phyloP scores from a whole-genome alignment of 2,113 vertebrate genomes.

The Pycnonotus jocosus region DNA sequence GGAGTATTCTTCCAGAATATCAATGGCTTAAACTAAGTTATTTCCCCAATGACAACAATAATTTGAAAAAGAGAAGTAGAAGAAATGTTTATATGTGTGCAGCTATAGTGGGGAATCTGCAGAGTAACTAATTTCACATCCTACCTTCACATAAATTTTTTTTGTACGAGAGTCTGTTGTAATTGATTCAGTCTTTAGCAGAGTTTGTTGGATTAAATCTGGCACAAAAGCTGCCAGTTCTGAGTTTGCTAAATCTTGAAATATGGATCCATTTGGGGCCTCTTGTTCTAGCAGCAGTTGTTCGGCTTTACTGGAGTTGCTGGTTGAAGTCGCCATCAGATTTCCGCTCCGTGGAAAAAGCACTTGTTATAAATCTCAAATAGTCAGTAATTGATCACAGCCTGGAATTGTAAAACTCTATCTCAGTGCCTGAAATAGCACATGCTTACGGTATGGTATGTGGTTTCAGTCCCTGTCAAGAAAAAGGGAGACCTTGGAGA shows the following conservation, averaged over 20 bases:
- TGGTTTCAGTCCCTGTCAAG: slow-evolving; percentile 64
- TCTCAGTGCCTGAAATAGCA: slow-evolving; percentile 48
- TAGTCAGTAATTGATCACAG: slow-evolving; percentile 9
- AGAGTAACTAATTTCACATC: not conserved
- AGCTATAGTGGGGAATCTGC: not conserved
- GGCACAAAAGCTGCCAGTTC: not conserved
- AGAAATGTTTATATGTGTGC: not conserved
- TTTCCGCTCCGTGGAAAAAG: not conserved
- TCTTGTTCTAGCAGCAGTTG: not conserved
- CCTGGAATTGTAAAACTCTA: slow-evolving; percentile 15
- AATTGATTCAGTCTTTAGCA: not conserved
- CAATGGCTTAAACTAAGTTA: not conserved
- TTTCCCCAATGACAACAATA: not conserved
- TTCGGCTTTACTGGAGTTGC: not conserved
- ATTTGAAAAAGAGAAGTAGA: not conserved
- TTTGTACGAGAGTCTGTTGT: fast-evolving
- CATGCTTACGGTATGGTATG: slow-evolving; percentile 50
- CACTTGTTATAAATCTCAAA: slow-evolving; percentile 28
- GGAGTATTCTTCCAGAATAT: not conserved
- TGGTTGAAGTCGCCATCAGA: not conserved
- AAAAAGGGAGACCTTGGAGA: slow-evolving; percentile 63
- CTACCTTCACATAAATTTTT: not conserved
- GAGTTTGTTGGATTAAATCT: not conserved
- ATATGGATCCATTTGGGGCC: not conserved
- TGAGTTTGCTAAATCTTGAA: not conserved